phyloP scores from a whole-genome alignment of 2,113 vertebrate genomes.

The Ameiurus melas region DNA sequence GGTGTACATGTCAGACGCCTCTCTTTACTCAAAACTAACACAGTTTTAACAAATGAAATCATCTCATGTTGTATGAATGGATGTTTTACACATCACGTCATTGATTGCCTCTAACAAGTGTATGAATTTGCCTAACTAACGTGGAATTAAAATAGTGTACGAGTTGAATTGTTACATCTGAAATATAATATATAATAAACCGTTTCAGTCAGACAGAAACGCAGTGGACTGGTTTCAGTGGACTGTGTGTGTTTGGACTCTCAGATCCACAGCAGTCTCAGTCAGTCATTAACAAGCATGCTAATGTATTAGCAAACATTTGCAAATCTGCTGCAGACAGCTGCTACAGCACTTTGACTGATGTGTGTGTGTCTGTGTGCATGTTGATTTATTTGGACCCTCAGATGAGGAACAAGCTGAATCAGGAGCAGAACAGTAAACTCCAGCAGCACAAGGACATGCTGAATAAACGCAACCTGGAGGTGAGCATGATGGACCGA shows the following conservation, averaged over 20 bases:
- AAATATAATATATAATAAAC: too few species aligned
- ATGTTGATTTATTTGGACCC: background rate
- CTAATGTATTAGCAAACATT: constrained; percentile 1
- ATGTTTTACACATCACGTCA: background rate
- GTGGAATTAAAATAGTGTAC: background rate
- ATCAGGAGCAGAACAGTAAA: constrained; percentile 96
- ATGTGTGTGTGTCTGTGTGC: background rate
- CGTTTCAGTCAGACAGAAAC: background rate
- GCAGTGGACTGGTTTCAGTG: background rate
- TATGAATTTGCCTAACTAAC: background rate
- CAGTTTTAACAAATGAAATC: background rate
- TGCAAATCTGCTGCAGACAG: constrained; percentile 19
- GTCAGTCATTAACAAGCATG: constrained; percentile 5
- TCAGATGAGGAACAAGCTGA: constrained; percentile 96
- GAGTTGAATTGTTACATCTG: background rate
- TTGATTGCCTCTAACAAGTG: background rate
- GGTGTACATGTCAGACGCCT: background rate
- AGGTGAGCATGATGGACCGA: constrained; percentile 98
- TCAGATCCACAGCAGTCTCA: background rate
- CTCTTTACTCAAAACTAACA: background rate
- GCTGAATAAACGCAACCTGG: constrained; percentile 95
- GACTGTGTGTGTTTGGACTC: background rate
- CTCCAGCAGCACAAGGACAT: constrained; percentile 97
- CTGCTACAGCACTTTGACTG: background rate
- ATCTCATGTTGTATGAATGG: background rate